Conservation (phyloP, 2,797 vertebrate genomes). For the Myioborus miniatus region DNA sequence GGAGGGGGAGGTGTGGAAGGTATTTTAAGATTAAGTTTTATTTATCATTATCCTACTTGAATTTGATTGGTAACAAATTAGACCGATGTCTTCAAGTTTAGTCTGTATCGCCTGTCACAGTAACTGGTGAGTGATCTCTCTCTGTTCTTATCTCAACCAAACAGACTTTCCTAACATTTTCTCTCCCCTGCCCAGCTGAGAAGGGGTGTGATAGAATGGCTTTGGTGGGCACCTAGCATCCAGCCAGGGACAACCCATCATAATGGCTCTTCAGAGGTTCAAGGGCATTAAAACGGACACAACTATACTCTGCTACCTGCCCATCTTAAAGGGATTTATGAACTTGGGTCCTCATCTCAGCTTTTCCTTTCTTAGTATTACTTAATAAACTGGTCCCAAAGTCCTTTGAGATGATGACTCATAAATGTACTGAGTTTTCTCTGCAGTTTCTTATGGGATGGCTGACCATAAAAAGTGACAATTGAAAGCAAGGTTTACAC, state of each 20-base stretch:
- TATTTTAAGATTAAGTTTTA: neutral
- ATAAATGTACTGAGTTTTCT: neutral
- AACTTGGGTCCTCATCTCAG: neutral
- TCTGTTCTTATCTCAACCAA: neutral
- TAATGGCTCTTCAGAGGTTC: neutral
- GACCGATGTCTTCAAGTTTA: neutral
- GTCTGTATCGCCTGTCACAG: neutral
- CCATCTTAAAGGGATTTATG: neutral
- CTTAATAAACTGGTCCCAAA: neutral
- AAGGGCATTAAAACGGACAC: neutral
- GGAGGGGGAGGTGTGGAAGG: neutral
- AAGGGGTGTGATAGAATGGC: neutral
- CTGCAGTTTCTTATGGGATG: neutral
- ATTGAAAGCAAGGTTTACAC: neutral
- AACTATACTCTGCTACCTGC: neutral
- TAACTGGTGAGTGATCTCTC: neutral
- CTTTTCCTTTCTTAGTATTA: neutral
- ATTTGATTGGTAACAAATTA: neutral
- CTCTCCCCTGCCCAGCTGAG: neutral
- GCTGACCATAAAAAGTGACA: neutral
- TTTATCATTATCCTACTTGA: neutral
- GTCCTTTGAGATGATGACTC: neutral
- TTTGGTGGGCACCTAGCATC: neutral
- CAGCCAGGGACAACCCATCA: neutral
- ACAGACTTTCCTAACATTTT: neutral